Evolutionary conservation across 2,113 vertebrate genomes (phyloP), one percentile per base, ranked within the genome.

Genomic region (Anoura caudifer): DNA sequence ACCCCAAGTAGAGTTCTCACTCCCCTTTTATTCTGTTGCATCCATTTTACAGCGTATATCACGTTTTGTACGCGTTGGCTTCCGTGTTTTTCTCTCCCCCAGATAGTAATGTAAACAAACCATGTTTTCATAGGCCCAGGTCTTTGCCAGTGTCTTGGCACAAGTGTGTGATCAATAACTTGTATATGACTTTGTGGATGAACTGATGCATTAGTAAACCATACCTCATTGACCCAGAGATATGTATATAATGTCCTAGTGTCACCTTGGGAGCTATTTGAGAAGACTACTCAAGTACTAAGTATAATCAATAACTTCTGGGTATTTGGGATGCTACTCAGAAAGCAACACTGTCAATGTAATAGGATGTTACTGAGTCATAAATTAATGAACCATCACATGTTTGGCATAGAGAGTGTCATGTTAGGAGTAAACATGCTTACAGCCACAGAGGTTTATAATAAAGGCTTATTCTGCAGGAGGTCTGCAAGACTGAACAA

Each of bases 231-330:
- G 77, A 67, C 50, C 69, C 56, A 83, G 79, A 92, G 19, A 86
- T 88, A 72, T 91, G 61, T 86, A 77, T 43, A 65, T 89, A 91
- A 73, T 19, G 94, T 67, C n/a, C 67, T 50, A 56, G 26, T 77
- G 52, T 67, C 77, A 96, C 95, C 75, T 79, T 82, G 24, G 54
- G 88, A 96, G 33, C 47, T 79, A 61, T 93, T 89, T 97, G 88
- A 92, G 79, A 96, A 63, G 43, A 91, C 47, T 76, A 73, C 72
- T 26, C 38, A 80, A 95, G 73, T 93, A 87, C 19, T 52, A 93
- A 89, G 47, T 76, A 76, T 89, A 82, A 94, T 91, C 82, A 93
- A 70, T 97, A 95, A 89, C 54, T 94, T 84, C 83, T 41, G 82
- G 43, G 31, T 89, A 56, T 47, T 94, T 91, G 95, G 61, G 92